Conservation (phyloP, 2,797 vertebrate genomes). For the Hybognathus amarus region DNA sequence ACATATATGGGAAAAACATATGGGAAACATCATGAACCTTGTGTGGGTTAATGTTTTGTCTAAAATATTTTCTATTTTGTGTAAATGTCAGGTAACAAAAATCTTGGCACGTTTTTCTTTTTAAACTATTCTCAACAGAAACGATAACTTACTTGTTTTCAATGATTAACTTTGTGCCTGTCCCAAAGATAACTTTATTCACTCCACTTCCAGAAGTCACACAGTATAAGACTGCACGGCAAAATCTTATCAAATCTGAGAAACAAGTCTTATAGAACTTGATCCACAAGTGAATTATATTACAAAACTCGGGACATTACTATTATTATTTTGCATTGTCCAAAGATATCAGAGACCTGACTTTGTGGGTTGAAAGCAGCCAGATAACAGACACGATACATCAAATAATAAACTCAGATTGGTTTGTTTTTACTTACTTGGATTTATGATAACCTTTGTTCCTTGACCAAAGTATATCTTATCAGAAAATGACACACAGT, state of each 20-base stretch:
- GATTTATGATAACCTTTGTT: not conserved
- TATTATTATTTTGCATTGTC: not conserved
- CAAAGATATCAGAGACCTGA: not conserved
- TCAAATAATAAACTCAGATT: not conserved
- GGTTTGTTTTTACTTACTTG: constrained; percentile 13
- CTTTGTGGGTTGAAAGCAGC: not conserved
- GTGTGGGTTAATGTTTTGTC: not conserved
- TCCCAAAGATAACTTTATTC: constrained; percentile 52
- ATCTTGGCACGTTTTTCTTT: not conserved
- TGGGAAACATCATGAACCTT: not conserved
- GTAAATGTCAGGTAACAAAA: not conserved
- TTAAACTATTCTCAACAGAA: not conserved
- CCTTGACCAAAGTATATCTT: constrained; percentile 40
- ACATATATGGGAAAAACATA: constrained; percentile 27
- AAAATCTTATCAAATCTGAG: constrained; percentile 1
- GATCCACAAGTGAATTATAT: not conserved
- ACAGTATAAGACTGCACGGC: constrained; percentile 28
- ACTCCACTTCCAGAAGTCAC: constrained; percentile 41
- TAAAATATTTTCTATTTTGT: not conserved
- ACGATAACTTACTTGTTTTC: constrained; percentile 47
- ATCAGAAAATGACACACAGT: constrained; percentile 25
- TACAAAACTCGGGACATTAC: not conserved
- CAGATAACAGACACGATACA: not conserved
- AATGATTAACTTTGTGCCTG: constrained; percentile 46
- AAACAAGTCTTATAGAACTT: not conserved